Evolutionary conservation across 2,113 vertebrate genomes (phyloP), one percentile per base, ranked within the genome.

Genomic region (Carlito syrichta): DNA sequence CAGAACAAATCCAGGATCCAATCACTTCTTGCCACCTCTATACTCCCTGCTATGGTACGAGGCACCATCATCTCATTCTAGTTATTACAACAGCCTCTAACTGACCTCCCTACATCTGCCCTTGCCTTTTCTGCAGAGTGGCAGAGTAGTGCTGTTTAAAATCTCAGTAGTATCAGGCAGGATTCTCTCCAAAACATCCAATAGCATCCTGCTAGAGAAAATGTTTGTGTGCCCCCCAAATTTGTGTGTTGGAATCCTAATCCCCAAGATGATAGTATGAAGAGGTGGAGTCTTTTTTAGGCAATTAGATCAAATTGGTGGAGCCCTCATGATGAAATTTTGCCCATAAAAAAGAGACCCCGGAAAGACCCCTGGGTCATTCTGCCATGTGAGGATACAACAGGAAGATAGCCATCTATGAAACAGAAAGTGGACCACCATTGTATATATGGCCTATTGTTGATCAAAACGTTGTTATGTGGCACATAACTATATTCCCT

Each of bases 51-150:
- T 2, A 0, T 1, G 9, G 35, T 16, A 30, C 0, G 0, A 1
- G 58, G 35, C 32, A n/a, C 62, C 13, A 6, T 9, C 30, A 0
- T 43, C 40, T 74, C 73, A 8, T 9, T 20, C 8, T 48, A 73
- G 56, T 13, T 16, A 0, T 35, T 8, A 3, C 78, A 40, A 1
- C 2, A 30, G 16, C 62, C 16, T 50, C 56, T 14, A 0, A 2
- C n/a, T 58, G 35, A 2, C 5, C 8, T 40, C 30, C 58, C 7
- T 0, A 0, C 0, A 0, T 20, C 38, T 27, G 50, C 40, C 0
- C 54, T n/a, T 27, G 60, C 62, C 12, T 40, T 43, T 30, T 66
- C 52, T 40, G 9, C 23, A 16, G 19, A 89, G 58, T 3, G 40
- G 56, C 54, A 35, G 50, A 52, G 12, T 1, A 22, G 48, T 8